phyloP scores from a whole-genome alignment of 1,140 invertebrate genomes.

The Drosophila repleta region DNA sequence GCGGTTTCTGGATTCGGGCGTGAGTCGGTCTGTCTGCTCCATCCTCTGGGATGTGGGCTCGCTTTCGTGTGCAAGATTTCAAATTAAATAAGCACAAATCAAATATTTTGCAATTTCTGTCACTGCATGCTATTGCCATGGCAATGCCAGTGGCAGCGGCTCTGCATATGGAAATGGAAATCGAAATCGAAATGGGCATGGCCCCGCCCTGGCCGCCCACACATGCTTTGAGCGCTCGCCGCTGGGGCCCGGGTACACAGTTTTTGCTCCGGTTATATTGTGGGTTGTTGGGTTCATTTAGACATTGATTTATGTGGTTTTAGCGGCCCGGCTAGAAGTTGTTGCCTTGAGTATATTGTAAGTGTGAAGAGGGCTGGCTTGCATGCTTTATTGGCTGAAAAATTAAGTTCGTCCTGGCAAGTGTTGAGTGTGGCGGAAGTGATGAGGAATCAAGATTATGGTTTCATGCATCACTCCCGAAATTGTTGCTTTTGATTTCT shows the following conservation, averaged over 20 bases:
- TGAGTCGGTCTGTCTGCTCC: not conserved
- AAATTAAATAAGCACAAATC: slow-evolving; percentile 81
- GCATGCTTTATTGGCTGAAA: slow-evolving; percentile 66
- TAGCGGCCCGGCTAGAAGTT: slow-evolving; percentile 30
- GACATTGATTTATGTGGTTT: slow-evolving; percentile 78
- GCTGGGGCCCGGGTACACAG: not conserved
- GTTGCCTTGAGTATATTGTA: slow-evolving; percentile 46
- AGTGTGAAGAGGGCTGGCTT: slow-evolving; percentile 34
- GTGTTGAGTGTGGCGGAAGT: slow-evolving; percentile 45
- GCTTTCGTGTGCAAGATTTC: slow-evolving; percentile 55
- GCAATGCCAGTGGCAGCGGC: slow-evolving; percentile 14
- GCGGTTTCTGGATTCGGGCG: slow-evolving; percentile 20
- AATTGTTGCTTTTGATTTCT: slow-evolving; percentile 24
- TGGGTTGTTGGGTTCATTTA: slow-evolving; percentile 34
- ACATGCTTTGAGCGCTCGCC: not conserved
- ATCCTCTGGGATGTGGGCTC: slow-evolving; percentile 12
- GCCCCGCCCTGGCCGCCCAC: not conserved
- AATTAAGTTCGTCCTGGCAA: slow-evolving; percentile 51
- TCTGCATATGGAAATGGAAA: slow-evolving; percentile 14
- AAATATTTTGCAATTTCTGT: slow-evolving; percentile 77
- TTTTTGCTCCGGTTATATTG: slow-evolving; percentile 30
- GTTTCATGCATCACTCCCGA: slow-evolving; percentile 36
- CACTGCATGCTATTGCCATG: slow-evolving; percentile 51
- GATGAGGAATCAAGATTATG: slow-evolving; percentile 57
- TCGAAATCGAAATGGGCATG: slow-evolving; percentile 15